Base-by-base conservation (phyloP, 1,140 invertebrate species). In the Leptestheria dahalacensis region DNA sequence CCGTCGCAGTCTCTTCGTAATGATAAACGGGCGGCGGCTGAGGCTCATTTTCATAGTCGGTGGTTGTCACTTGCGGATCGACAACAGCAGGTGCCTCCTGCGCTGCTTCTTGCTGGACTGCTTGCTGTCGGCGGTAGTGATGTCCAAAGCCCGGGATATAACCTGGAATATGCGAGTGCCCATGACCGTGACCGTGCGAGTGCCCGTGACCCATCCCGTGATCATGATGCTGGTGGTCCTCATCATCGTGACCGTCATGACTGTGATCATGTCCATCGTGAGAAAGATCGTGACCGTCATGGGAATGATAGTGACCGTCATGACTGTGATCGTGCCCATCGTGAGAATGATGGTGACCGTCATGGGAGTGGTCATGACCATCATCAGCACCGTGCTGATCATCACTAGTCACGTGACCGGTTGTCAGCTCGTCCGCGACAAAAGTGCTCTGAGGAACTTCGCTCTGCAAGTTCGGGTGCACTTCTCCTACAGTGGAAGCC, bases 121-220 rank as follows among this genome's bases (percentile, higher is more conserved):
- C 6, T 9, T 26, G 24, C 18, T 12, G 53, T 26, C 26, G 48
- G 25, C 52, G 50, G 58, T 50, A 60, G 20, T 60, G 58, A 33
- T 60, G 58, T 10, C 58, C 25, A 20, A 60, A 60, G 3, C 58
- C 58, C 28, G 58, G 58, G 21, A 60, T 60, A 29, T 60, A 60
- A 15, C 58, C 58, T 33, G 49, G 58, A 29, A 50, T 52, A 20
- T 60, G 58, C 3, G 58, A 60, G 51, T 60, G 58, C 15, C 49
- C 49, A 3, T 59, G 58, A 0, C 58, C 50, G 26, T 60, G 58
- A 6, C 49, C 25, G 33, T 60, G 58, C 15, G 47, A 48, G 4
- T 48, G 29, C 21, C 21, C 47, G 23, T 58, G 57, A 2, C n/a
- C 46, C 20, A 49, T 59, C 9, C 49, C 48, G 48, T 59, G 25